phyloP scores from a whole-genome alignment of 2,113 vertebrate species.

The Scophthalmus maximus region DNA sequence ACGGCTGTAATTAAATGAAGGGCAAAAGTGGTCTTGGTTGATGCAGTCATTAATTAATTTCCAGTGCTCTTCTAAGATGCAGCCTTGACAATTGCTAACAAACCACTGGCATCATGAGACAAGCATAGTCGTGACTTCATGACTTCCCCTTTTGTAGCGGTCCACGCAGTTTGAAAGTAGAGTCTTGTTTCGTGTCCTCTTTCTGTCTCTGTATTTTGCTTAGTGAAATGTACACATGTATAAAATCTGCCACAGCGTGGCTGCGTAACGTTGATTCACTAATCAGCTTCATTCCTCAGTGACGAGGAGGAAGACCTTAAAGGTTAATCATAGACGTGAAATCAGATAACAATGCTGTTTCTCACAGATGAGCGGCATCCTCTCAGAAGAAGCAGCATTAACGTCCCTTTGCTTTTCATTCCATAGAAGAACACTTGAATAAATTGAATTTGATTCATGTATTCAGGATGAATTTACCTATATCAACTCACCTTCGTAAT shows the following conservation, averaged over 20 bases:
- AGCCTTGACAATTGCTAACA: neutral
- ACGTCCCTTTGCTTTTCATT: neutral
- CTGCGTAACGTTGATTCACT: neutral
- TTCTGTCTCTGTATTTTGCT: slow-evolving; percentile 19
- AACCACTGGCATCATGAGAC: slow-evolving; percentile 1
- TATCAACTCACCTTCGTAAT: no score
- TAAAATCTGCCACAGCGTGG: no score
- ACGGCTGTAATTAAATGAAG: slow-evolving; percentile 31
- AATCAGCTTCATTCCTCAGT: neutral
- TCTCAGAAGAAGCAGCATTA: neutral
- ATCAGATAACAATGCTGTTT: neutral
- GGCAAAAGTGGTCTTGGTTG: fast-evolving
- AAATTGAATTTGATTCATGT: neutral
- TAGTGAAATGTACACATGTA: neutral
- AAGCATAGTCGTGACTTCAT: neutral
- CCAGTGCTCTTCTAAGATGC: neutral
- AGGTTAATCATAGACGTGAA: neutral
- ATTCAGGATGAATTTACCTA: neutral
- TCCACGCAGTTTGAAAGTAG: neutral
- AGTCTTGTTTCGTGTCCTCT: slow-evolving; percentile 40
- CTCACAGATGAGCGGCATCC: no score
- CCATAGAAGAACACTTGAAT: neutral
- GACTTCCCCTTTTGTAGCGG: slow-evolving; percentile 35
- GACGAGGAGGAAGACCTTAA: neutral
- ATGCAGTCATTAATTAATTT: neutral